Conservation (phyloP, 35 echinoderm and acorn worm species). For the Apostichopus japonicus region DNA sequence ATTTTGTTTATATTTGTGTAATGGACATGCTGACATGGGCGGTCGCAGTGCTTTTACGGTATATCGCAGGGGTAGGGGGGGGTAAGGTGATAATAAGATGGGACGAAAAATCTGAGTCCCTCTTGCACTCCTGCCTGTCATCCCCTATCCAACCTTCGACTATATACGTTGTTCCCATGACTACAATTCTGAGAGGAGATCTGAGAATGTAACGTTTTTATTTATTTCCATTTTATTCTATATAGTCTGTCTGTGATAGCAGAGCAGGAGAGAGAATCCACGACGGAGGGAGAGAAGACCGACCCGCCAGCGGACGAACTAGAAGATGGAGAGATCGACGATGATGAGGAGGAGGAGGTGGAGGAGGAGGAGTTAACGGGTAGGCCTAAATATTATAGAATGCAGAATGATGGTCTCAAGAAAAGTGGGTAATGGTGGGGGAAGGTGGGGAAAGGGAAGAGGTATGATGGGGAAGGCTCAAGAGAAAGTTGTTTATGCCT, state of each 20-base stretch:
- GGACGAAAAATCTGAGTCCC: no score
- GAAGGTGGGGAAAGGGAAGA: neutral
- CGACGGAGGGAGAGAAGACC: neutral
- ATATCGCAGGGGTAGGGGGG: no score
- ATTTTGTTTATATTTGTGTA: no score
- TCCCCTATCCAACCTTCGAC: no score
- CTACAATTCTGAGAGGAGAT: no score
- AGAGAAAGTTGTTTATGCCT: no score
- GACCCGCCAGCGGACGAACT: neutral
- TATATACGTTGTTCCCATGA: no score
- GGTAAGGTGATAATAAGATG: no score
- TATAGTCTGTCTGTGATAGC: neutral
- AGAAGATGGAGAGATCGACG: conserved; percentile 17
- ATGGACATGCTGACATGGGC: no score
- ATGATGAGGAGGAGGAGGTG: neutral
- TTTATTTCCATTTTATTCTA: neutral
- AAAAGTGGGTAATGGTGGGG: neutral
- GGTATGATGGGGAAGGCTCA: no score
- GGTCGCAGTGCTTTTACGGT: no score
- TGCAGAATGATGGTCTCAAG: neutral
- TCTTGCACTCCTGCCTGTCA: no score
- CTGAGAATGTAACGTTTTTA: neutral
- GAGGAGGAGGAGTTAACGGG: neutral
- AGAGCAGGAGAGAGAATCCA: neutral
- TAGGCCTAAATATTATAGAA: neutral